These are phyloP conservation scores for Beris morrisii DNA, from an alignment of 2,888 invertebrate species.

Conservation along the genomic window DNA sequence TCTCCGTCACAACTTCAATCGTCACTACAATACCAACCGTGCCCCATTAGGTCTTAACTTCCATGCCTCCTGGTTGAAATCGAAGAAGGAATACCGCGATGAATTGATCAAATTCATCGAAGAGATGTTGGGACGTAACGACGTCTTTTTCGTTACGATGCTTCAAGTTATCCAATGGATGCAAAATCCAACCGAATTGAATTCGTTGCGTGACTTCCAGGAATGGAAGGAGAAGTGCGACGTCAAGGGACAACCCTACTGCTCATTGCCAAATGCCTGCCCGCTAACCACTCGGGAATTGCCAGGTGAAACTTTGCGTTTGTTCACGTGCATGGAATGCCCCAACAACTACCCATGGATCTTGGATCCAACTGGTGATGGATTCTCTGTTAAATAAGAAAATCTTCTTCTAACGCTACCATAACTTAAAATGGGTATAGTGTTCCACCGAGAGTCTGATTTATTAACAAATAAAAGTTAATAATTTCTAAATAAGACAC, in stretches of 20 bases:
- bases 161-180: constrained; percentile 94
- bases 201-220: constrained; percentile 84
- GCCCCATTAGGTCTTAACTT: constrained; percentile 91
- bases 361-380: constrained; percentile 91
- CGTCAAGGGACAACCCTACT: constrained; percentile 90
- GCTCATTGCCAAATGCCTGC: constrained; percentile 89
- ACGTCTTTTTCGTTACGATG: constrained; percentile 91
- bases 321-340: constrained; percentile 95
- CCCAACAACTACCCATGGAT: constrained; percentile 96
- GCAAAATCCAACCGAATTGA: constrained; percentile 89
- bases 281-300: constrained; percentile 86
- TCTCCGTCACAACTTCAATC: constrained; percentile 90
- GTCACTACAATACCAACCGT: constrained; percentile 89
- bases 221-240: constrained; percentile 97
- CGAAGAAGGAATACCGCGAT: constrained; percentile 89
- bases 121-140: constrained; percentile 85
- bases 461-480: constrained; percentile 34
- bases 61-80: constrained; percentile 94
- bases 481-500: constrained; percentile 15
- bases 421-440: neutral
- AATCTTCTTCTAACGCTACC: constrained; percentile 7
- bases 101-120: constrained; percentile 91
- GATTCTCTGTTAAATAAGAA: constrained; percentile 71
- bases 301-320: constrained; percentile 87
- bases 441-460: constrained; percentile 58